Base-by-base conservation (phyloP, 2,797 vertebrate genomes). In the Myotis vivesi region DNA sequence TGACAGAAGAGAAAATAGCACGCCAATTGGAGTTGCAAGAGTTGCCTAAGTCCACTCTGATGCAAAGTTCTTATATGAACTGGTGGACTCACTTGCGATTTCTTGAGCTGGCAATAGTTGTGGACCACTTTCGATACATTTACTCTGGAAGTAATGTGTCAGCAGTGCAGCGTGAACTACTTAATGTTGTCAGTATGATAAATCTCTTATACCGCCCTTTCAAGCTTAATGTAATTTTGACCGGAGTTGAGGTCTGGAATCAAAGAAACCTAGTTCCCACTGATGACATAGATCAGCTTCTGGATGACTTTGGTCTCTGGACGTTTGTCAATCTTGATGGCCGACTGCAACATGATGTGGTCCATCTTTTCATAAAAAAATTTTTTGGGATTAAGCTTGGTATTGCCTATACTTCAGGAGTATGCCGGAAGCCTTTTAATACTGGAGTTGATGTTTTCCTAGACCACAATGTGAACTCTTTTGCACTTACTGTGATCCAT, bases 181-280 rank as follows among this genome's bases (percentile, higher is more conserved):
- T 79, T 57, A 30, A 53, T 81, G 57, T 88, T 64, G 28, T 96
- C 76, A 93, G 73, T 55, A 57, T 97, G 69, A 71, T 97, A 55
- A 92, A 94, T 2, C 71, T 91, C 2, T 28, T 97, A 13, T 98
- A 97, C 87, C 8, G 7, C 17, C 28, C 92, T 62, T 68, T 98
- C 30, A 41, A 5, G 25, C 53, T 97, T 23, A 71, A 87, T 11
- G 2, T 97, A 46, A 46, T 91, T 71, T 46, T 97, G 51, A 86
- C 77, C 1, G 96, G 92, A 0, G 22, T 97, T 16, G 97, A 97
- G 49, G 28, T 98, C 41, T 97, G 97, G 97, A 95, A 38, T 33
- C 41, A 93, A 77, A 33, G 13, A 84, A 97, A 97, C 86, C 86
- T 28, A 1, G 7, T 95, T 77, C 0, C 1, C 2, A 20, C 92